Evolutionary conservation across 1,140 invertebrate genomes (phyloP).

Genomic region (Archegozetes longisetosus): DNA sequence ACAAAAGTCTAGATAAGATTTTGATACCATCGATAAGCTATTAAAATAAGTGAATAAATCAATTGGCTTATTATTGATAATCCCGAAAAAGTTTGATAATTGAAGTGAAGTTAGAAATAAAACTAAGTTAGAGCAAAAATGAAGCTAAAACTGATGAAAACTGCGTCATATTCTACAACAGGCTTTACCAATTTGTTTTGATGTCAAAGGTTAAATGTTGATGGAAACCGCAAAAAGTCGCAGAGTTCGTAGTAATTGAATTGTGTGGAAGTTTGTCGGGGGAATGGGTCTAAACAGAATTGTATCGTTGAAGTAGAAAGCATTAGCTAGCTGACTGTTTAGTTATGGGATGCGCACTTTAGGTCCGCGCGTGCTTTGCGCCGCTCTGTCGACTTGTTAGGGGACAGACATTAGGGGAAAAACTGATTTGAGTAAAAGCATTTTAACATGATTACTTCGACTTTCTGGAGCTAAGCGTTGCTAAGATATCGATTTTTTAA

Average conservation of each 20-base stretch:
- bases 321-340: too few species aligned
- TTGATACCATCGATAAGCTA: too few species aligned
- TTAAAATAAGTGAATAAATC: too few species aligned
- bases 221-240: slow-evolving; percentile 3
- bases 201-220: slow-evolving; percentile 6
- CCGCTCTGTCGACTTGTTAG: not conserved
- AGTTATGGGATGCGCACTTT: not conserved
- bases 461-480: not conserved
- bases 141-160: too few species aligned
- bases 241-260: not conserved
- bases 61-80: too few species aligned
- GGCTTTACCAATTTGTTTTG: not conserved
- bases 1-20: too few species aligned
- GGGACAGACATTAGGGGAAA: slow-evolving; percentile 6
- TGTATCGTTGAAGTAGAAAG: too few species aligned
- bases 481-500: not conserved
- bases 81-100: too few species aligned
- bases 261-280: not conserved
- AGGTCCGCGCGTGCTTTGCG: not conserved
- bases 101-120: too few species aligned
- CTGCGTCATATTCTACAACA: not conserved
- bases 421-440: slow-evolving; percentile 21
- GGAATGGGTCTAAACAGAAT: too few species aligned
- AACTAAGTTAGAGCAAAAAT: too few species aligned
- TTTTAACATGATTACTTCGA: slow-evolving; percentile 20